Evolutionary conservation across 1,140 invertebrate genomes (phyloP).

Genomic region (Drosophila ohnishii): DNA sequence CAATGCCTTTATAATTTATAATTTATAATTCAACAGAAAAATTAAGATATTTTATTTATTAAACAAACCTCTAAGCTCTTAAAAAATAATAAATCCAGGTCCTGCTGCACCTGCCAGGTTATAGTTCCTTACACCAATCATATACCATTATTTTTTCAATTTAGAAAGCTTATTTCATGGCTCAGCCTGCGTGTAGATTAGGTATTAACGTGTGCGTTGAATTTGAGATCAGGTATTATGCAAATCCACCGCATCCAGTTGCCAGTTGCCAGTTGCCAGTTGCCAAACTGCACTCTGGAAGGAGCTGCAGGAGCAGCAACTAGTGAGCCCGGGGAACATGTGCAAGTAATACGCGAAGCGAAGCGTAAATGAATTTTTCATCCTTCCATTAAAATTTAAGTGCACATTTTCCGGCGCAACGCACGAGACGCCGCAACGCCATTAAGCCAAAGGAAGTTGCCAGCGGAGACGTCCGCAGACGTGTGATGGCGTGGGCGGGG

Average conservation of each 20-base stretch:
- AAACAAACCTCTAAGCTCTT: background rate
- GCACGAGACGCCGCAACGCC: constrained; percentile 62
- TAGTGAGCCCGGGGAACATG: constrained; percentile 67
- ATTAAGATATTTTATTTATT: background rate
- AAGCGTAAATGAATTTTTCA: constrained; percentile 82
- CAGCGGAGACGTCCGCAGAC: constrained; percentile 32
- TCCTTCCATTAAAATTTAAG: constrained; percentile 81
- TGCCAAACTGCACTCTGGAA: constrained; percentile 30
- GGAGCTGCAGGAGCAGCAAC: constrained; percentile 21
- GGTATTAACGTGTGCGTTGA: constrained; percentile 47
- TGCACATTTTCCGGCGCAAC: constrained; percentile 79
- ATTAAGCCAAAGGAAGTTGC: constrained; percentile 50
- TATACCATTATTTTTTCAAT: constrained; percentile 2
- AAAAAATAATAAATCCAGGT: background rate
- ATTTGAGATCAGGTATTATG: constrained; percentile 42
- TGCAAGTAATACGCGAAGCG: constrained; percentile 71
- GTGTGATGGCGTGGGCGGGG: constrained; percentile 1
- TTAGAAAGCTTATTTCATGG: constrained; percentile 13
- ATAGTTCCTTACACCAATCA: background rate
- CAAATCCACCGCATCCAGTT: constrained; percentile 23
- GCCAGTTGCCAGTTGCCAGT: constrained; percentile 5
- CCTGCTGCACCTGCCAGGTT: background rate
- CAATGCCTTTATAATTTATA: too few relatives aligned
- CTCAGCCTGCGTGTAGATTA: constrained; percentile 9
- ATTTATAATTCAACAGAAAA: background rate